Evolutionary conservation across 92 coral and sea anemone genomes (phyloP).

Genomic region (Umimayanthus kanabou): DNA sequence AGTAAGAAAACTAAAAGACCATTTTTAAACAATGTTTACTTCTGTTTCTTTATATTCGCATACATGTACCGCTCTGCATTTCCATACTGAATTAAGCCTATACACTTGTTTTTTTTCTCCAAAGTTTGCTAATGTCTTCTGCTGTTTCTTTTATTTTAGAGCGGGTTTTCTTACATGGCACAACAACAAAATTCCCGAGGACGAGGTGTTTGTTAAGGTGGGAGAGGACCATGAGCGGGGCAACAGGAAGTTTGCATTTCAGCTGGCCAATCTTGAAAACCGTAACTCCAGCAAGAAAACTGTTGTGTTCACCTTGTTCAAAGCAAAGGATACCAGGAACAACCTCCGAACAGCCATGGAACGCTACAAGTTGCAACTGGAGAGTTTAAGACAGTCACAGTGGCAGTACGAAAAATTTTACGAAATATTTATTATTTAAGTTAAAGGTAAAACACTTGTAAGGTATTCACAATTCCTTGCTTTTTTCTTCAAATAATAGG

Average conservation of each 20-base stretch:
- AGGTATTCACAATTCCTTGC: background rate
- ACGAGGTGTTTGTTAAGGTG: no score
- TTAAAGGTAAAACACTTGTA: background rate
- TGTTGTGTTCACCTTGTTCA: background rate
- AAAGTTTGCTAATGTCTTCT: no score
- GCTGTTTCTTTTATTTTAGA: no score
- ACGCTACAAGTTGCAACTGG: background rate
- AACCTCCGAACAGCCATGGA: background rate
- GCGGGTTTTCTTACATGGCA: no score
- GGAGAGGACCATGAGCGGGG: background rate
- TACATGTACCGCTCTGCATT: no score
- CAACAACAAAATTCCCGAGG: no score
- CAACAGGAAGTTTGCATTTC: background rate
- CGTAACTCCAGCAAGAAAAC: background rate
- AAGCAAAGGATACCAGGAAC: background rate
- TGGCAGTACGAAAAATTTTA: background rate
- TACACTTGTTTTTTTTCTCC: no score
- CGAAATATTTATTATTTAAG: background rate
- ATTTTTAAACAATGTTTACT: no score
- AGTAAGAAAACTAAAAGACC: no score
- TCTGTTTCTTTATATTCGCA: no score
- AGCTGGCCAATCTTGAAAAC: background rate
- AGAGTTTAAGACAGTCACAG: background rate
- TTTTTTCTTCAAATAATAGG: background rate
- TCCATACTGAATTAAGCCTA: no score